Conservation (phyloP, 2,113 vertebrate species). For the Cercopithecus mona region DNA sequence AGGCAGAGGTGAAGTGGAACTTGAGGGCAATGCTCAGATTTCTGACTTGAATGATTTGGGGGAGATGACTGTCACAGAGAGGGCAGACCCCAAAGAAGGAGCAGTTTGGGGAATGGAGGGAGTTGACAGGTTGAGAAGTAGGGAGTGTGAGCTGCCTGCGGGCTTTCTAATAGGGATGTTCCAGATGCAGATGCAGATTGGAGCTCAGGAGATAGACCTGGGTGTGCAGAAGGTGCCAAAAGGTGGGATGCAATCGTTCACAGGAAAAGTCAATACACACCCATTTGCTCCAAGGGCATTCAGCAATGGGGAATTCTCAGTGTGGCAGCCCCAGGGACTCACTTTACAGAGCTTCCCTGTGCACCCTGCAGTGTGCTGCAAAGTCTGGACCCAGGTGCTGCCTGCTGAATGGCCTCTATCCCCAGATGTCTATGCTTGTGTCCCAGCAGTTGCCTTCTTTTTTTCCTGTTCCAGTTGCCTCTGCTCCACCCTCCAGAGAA, state of each 20-base stretch:
- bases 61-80: not conserved
- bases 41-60: not conserved
- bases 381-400: not conserved
- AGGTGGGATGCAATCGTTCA: not conserved
- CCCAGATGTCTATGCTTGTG: not conserved
- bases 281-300: not conserved
- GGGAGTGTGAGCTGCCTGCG: not conserved
- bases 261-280: not conserved
- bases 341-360: not conserved
- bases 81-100: not conserved
- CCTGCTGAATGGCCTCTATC: not conserved
- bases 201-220: not conserved
- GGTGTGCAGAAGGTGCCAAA: not conserved
- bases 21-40: not conserved
- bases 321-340: not conserved
- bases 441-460: not conserved
- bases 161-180: not conserved
- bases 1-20: too few relatives aligned
- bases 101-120: not conserved
- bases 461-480: not conserved
- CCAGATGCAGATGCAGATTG: not conserved
- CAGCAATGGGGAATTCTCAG: not conserved
- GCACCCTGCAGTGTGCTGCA: not conserved
- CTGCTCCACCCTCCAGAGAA: not conserved
- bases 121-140: not conserved